Percentiles rank a stretch among this genome's conserved stretches.
These are phyloP conservation scores for Sigmodon hispidus DNA, from an alignment of 2,113 vertebrate species.

Conservation along the genomic window DNA sequence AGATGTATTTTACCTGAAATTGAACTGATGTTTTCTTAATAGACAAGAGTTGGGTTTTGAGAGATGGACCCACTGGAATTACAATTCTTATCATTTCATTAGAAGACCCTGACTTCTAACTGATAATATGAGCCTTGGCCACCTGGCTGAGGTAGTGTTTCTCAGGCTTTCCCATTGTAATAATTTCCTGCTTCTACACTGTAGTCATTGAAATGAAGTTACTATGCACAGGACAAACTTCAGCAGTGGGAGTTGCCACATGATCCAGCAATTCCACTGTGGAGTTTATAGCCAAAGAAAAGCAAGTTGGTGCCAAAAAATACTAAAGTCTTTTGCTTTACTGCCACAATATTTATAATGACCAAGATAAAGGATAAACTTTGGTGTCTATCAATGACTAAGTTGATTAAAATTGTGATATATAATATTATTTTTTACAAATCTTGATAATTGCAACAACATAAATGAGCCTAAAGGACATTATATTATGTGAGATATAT, in stretches of 20 bases:
- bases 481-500: not conserved
- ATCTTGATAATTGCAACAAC: not conserved
- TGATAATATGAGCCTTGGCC: not conserved
- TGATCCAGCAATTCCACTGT: not conserved
- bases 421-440: not conserved
- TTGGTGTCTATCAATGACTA: not conserved
- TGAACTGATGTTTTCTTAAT: constrained; percentile 26
- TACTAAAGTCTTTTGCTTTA: not conserved
- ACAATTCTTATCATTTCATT: not conserved
- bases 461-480: not conserved
- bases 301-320: not conserved
- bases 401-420: not conserved
- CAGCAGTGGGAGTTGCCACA: not conserved
- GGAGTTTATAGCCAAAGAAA: not conserved
- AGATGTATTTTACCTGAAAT: not conserved
- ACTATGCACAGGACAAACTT: not conserved
- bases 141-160: not conserved
- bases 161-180: not conserved
- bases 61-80: not conserved
- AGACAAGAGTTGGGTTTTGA: not conserved
- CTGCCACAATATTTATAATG: not conserved
- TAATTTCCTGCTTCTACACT: accelerated
- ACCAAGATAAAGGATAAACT: not conserved
- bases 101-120: not conserved
- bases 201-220: not conserved